Evolutionary conservation across 2,113 vertebrate species (phyloP), one percentile per base, ranked within the genome.

Genomic region (Corythaixoides concolor): DNA sequence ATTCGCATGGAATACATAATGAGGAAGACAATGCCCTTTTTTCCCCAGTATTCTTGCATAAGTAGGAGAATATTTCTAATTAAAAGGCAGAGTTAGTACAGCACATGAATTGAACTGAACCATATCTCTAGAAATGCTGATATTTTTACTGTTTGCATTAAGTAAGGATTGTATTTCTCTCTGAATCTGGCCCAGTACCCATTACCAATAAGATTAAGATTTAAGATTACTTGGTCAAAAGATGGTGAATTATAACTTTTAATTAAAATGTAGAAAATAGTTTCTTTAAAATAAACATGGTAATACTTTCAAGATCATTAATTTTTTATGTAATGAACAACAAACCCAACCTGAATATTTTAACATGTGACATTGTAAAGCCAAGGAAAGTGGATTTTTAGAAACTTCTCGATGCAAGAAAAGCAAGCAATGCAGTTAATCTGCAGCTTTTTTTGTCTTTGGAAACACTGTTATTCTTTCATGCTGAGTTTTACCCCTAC

Each of bases 231-330:
- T 95, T 91, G 83, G 96, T 96, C 93, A 97, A 97, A 97, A 97
- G 96, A 97, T 91, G 93, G 96, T 97, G 97, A 98, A 97, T 98
- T 98, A 98, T 94, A 97, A 97, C 97, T 98, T 98, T 98, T 98
- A 98, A 98, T 98, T 98, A 98, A 98, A 97, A 97, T 13, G 15
- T 73, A 96, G 95, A 96, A 97, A 97, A 97, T 80, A 94, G 94
- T 96, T 97, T 95, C 95, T 97, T 97, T 97, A 97, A 97, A 98
- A 98, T 95, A 98, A 98, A 97, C 95, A 98, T n/a, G 68, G 94
- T 94, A 97, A 97, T 97, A 96, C 89, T 97, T 97, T 66, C 77
- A 50, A 76, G 80, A 96, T 89, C 96, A 97, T 98, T 98, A 97
- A 96, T 94, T 97, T 98, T 98, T 97, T 89, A 97, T 96, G 87